Evolutionary conservation across 2,888 invertebrate species (phyloP).

Genomic region (Sceliomorpha sp.): DNA sequence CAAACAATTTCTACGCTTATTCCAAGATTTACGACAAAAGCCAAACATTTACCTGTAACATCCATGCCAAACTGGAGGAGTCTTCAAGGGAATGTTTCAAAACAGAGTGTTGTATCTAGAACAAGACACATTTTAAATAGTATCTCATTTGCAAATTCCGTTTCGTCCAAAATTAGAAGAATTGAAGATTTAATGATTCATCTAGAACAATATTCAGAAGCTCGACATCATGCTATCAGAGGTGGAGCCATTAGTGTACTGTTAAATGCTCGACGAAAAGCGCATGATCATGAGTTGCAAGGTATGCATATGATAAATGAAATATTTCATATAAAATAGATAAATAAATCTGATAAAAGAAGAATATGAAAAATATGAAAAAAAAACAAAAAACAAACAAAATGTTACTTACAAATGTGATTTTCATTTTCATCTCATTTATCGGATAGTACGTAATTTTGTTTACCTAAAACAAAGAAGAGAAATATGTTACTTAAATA

Average conservation of each 20-base stretch:
- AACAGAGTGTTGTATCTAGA: conserved; percentile 84
- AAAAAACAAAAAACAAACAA: no score
- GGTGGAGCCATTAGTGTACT: conserved; percentile 86
- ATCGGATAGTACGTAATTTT: no score
- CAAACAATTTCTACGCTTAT: conserved; percentile 79
- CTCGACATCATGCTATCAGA: conserved; percentile 87
- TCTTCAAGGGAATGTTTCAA: conserved; percentile 70
- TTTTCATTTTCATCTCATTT: no score
- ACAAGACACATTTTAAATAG: conserved; percentile 86
- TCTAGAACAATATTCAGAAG: conserved; percentile 87
- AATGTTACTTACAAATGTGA: no score
- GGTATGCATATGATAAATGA: conserved; percentile 60
- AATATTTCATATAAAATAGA: no score
- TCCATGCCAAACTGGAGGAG: conserved; percentile 82
- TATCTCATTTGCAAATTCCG: conserved; percentile 83
- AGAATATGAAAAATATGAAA: no score
- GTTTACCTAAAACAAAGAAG: no score
- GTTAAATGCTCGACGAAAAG: conserved; percentile 82
- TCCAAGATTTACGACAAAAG: conserved; percentile 73
- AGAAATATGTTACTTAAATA: no score
- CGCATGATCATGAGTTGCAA: conserved; percentile 74
- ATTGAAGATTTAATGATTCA: conserved; percentile 87
- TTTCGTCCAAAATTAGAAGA: conserved; percentile 83
- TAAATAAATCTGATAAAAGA: no score
- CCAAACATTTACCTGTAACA: conserved; percentile 63